phyloP scores from a whole-genome alignment of 2,113 vertebrate species.

The Polypterus bichir region DNA sequence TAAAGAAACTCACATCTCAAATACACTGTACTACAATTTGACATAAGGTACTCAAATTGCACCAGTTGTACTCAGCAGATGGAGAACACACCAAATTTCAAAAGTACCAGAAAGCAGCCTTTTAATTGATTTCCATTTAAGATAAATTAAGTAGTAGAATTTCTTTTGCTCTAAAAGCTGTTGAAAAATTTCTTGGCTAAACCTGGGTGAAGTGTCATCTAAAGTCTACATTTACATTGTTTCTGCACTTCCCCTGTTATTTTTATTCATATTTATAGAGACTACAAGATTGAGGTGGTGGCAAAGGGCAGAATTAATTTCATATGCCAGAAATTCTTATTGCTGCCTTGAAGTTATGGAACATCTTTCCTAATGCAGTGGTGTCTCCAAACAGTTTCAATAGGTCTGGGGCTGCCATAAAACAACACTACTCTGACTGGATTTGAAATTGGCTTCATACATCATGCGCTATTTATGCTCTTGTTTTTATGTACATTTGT shows the following conservation, averaged over 20 bases:
- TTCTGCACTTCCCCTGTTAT: neutral
- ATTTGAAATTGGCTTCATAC: slow-evolving; percentile 1
- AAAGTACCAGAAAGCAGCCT: too few relatives aligned
- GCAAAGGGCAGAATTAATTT: neutral
- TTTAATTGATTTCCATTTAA: too few relatives aligned
- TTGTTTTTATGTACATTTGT: neutral
- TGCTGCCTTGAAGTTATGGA: slow-evolving; percentile 4
- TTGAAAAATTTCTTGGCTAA: too few relatives aligned
- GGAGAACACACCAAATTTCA: too few relatives aligned
- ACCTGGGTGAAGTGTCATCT: too few relatives aligned
- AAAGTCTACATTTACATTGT: too few relatives aligned
- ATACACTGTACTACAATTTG: too few relatives aligned
- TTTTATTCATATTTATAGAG: neutral
- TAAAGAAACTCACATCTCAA: too few relatives aligned
- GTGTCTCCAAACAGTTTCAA: neutral
- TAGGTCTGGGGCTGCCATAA: neutral
- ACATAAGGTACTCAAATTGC: too few relatives aligned
- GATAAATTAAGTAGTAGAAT: too few relatives aligned
- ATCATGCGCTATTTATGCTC: neutral
- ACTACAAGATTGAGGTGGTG: neutral
- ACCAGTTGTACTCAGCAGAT: too few relatives aligned
- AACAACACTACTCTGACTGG: neutral
- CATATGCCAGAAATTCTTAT: neutral
- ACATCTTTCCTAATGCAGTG: neutral
- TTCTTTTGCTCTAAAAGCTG: too few relatives aligned